Conservation (phyloP, 1,140 invertebrate genomes). For the Caenorhabditis briggsae region DNA sequence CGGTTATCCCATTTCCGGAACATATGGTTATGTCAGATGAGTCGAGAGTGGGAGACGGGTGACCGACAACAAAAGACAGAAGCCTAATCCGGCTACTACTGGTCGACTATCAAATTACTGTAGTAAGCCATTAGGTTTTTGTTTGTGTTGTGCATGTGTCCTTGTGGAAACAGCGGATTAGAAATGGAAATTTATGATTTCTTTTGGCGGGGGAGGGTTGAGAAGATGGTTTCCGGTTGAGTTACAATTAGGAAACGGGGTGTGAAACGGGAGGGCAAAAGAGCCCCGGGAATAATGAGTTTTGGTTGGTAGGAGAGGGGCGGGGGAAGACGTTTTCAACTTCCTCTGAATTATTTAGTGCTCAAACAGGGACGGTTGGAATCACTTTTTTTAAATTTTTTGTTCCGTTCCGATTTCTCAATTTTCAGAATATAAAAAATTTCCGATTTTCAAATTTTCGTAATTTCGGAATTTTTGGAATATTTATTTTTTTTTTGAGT, state of each 20-base stretch:
- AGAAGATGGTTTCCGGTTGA: background rate
- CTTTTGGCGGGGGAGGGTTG: background rate
- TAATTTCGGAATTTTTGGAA: too few relatives aligned
- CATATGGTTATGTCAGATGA: constrained; percentile 46
- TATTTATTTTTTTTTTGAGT: too few relatives aligned
- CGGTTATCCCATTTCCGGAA: constrained; percentile 42
- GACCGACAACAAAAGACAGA: constrained; percentile 25
- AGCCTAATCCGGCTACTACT: background rate
- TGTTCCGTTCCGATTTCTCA: too few relatives aligned
- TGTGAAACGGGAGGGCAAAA: too few relatives aligned
- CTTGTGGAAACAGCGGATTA: constrained; percentile 11
- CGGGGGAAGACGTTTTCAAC: too few relatives aligned
- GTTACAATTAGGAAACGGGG: background rate
- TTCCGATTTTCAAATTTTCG: too few relatives aligned
- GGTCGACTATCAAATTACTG: constrained; percentile 31
- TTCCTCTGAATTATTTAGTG: too few relatives aligned
- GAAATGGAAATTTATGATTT: constrained; percentile 4
- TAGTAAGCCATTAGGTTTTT: constrained; percentile 6
- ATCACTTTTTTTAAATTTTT: too few relatives aligned
- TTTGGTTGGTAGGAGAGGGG: too few relatives aligned
- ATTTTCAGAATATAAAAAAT: too few relatives aligned
- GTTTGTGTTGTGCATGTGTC: background rate
- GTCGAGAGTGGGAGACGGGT: background rate
- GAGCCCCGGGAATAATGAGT: too few relatives aligned
- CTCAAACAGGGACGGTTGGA: too few relatives aligned